Conservation (phyloP, 2,888 invertebrate genomes). For the Drosophila pegasa region DNA sequence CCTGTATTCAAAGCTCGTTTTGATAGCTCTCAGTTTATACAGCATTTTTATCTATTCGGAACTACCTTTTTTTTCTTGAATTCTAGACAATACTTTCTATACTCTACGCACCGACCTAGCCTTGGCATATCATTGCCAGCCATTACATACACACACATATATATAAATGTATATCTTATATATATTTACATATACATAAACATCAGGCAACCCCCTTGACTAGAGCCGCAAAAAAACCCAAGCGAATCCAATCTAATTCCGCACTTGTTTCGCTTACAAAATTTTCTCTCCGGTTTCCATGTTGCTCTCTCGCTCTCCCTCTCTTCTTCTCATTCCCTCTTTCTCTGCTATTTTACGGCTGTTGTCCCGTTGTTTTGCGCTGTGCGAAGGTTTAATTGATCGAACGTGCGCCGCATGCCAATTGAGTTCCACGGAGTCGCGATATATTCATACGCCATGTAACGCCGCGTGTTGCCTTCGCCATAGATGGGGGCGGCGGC, state of each 20-base stretch:
- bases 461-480: slow-evolving; percentile 14
- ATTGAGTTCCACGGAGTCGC: slow-evolving; percentile 52
- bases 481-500: slow-evolving; percentile 26
- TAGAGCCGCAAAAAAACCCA: slow-evolving; percentile 39
- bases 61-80: slow-evolving; percentile 3
- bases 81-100: slow-evolving; percentile 15
- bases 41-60: background rate
- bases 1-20: background rate
- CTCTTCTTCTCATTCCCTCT: background rate
- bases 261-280: slow-evolving; percentile 34
- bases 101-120: slow-evolving; percentile 33
- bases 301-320: slow-evolving; percentile 3
- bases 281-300: slow-evolving; percentile 1
- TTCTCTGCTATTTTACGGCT: slow-evolving; percentile 12
- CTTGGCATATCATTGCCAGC: slow-evolving; percentile 43
- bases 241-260: slow-evolving; percentile 50
- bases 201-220: slow-evolving; percentile 41
- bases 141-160: slow-evolving; percentile 12
- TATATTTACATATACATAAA: background rate
- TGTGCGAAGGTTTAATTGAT: slow-evolving; percentile 76
- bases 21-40: background rate
- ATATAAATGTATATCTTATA: background rate
- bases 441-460: slow-evolving; percentile 9
- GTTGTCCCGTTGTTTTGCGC: slow-evolving; percentile 44
- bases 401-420: slow-evolving; percentile 74